Base-by-base conservation (phyloP, 1,140 invertebrate genomes). In the Euwallacea similis region DNA sequence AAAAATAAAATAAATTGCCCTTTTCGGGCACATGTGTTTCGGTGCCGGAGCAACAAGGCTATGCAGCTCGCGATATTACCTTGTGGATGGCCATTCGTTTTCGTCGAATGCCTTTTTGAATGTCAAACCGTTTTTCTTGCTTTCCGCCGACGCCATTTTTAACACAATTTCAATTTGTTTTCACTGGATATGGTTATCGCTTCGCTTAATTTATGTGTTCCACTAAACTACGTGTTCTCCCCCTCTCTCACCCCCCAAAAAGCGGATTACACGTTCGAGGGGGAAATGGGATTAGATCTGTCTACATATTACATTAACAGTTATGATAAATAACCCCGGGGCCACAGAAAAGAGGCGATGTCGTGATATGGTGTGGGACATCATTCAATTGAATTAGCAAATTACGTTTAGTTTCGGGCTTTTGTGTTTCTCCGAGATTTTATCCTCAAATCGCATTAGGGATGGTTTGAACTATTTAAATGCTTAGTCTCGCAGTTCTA, bases 1-100 rank as follows among this genome's bases (percentile, higher is more conserved):
- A 66, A 66, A 66, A 66, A 66, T 66, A 66, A 66, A 66, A 66
- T 66, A 66, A 66, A 66, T 56, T 55, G 64, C 53, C 53, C 64
- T 56, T 47, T 47, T 55, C 50, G 64, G 50, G 64, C 53, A 66
- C 64, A 56, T 66, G 53, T 66, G 64, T 66, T 66, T 66, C 46
- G 46, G 9, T 53, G 46, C 63, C 44, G 13, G 53, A 42, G 33
- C 42, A 42, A 56, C 64, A 66, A 66, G 50, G 13, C 50, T 66
- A 43, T 66, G 13, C 64, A 58, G 44, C 54, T 16, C 44, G 53
- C n/a, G 42, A 43, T 55, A 66, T 56, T 63, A 60, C 58, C 11
- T 21, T 43, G 42, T 43, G 21, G 42, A 60, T 41, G 58, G 58
- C 16, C 41, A 43, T 60, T 60, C 58, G 41, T 60, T 60, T 43